These are phyloP conservation scores for Catagonus wagneri DNA, from an alignment of 2,113 vertebrate genomes.

Conservation along the genomic window DNA sequence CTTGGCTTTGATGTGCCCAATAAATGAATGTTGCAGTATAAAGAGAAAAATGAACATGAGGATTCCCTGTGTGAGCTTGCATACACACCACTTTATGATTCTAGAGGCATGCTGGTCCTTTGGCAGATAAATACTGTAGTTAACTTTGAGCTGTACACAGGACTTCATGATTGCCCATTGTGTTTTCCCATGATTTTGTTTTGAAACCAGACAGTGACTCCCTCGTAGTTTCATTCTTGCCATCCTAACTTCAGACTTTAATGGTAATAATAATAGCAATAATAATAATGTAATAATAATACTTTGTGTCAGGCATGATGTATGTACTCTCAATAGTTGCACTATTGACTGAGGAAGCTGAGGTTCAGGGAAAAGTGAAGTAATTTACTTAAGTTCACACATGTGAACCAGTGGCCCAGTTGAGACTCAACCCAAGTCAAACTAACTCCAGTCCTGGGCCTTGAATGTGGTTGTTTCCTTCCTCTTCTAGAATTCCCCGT, in stretches of 20 bases:
- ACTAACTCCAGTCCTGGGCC: background rate
- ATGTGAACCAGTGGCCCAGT: background rate
- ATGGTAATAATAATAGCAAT: background rate
- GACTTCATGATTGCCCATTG: background rate
- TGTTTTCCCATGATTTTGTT: background rate
- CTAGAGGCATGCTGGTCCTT: background rate
- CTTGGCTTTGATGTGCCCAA: background rate
- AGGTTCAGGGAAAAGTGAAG: background rate
- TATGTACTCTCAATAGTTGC: background rate
- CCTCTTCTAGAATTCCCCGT: background rate
- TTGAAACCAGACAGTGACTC: background rate
- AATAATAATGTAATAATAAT: background rate
- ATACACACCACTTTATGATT: background rate
- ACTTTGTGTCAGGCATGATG: background rate
- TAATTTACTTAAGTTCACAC: background rate
- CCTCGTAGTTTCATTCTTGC: background rate
- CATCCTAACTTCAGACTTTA: conserved; percentile 7
- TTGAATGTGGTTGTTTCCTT: background rate
- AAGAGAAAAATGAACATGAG: background rate
- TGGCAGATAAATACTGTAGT: background rate
- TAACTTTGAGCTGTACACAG: background rate
- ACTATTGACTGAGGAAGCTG: background rate
- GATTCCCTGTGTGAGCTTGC: background rate
- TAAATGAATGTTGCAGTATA: background rate
- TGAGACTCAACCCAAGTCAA: background rate